A percentile compares a stretch with the other conserved stretches of the same genome.
phyloP scores from a whole-genome alignment of 2,888 invertebrate genomes.

The Gisinianus flammeolus region DNA sequence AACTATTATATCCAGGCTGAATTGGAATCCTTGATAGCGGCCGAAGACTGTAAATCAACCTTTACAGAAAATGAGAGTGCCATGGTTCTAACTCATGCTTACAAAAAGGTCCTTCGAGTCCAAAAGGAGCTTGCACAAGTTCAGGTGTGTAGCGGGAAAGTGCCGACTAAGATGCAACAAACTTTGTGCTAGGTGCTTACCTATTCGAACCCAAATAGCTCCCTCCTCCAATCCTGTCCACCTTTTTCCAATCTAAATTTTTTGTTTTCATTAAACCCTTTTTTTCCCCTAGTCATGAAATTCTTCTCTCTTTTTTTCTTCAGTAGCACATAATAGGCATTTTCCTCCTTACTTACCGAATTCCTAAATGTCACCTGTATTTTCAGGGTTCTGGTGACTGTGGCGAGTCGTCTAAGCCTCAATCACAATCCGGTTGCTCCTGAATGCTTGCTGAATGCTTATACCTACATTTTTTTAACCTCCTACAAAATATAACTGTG shows the following conservation, averaged over 20 bases:
- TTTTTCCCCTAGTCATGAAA: not conserved
- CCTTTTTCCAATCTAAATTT: not conserved
- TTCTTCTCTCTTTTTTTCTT: not conserved
- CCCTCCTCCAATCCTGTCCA: constrained; percentile 16
- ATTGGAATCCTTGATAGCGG: constrained; percentile 52
- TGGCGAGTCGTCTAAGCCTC: not conserved
- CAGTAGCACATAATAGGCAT: constrained; percentile 18
- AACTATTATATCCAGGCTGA: constrained; percentile 41
- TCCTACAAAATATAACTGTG: constrained; percentile 11
- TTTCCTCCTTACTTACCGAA: not conserved
- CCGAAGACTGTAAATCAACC: constrained; percentile 47
- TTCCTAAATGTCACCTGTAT: constrained; percentile 24
- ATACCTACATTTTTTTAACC: constrained; percentile 4
- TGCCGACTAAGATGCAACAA: constrained; percentile 47
- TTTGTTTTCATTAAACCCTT: not conserved
- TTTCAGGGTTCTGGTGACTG: constrained; percentile 35
- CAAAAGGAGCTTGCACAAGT: constrained; percentile 56
- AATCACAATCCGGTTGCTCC: constrained; percentile 12
- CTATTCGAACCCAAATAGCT: not conserved
- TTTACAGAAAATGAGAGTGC: constrained; percentile 53
- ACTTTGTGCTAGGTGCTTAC: constrained; percentile 47
- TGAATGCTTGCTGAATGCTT: constrained; percentile 24
- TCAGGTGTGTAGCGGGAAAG: constrained; percentile 49
- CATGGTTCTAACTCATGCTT: constrained; percentile 58
- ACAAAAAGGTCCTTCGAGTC: constrained; percentile 57